Evolutionary conservation across 2,888 invertebrate species (phyloP).

Genomic region (Caradrina clavipalpis): DNA sequence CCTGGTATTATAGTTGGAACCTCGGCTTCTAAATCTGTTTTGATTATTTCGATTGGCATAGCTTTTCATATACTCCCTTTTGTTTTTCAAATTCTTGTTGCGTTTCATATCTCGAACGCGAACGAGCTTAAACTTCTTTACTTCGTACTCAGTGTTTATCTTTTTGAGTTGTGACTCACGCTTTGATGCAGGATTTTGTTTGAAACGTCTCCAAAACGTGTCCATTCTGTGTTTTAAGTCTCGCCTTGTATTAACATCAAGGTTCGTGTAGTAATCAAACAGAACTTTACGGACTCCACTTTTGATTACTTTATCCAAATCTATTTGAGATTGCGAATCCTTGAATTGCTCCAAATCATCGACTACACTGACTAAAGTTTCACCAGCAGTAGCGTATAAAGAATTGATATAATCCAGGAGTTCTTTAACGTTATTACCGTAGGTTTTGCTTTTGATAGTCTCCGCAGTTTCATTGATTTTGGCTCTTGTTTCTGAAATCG

Average conservation of each 20-base stretch:
- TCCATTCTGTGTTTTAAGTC: constrained; percentile 62
- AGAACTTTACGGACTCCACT: constrained; percentile 66
- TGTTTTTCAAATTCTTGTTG: not conserved
- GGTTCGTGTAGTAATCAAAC: constrained; percentile 72
- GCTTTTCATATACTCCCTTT: not conserved
- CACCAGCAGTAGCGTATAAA: constrained; percentile 64
- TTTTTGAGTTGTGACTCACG: not conserved
- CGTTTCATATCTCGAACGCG: not conserved
- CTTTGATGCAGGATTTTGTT: not conserved
- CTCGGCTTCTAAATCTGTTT: no score
- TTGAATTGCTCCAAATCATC: constrained; percentile 65
- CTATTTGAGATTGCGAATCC: constrained; percentile 52
- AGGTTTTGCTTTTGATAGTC: constrained; percentile 50
- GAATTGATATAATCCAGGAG: constrained; percentile 71
- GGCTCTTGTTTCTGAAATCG: constrained; percentile 58
- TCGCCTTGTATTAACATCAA: constrained; percentile 63
- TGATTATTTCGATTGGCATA: not conserved
- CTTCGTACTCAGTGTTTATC: not conserved
- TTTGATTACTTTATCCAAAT: constrained; percentile 66
- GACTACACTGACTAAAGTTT: constrained; percentile 64
- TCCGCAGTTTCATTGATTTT: constrained; percentile 53
- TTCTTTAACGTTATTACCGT: constrained; percentile 37
- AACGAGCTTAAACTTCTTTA: not conserved
- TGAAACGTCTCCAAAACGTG: constrained; percentile 5
- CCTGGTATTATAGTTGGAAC: no score